Conservation (phyloP, 2,113 vertebrate species). For the Pygoscelis antarcticus region DNA sequence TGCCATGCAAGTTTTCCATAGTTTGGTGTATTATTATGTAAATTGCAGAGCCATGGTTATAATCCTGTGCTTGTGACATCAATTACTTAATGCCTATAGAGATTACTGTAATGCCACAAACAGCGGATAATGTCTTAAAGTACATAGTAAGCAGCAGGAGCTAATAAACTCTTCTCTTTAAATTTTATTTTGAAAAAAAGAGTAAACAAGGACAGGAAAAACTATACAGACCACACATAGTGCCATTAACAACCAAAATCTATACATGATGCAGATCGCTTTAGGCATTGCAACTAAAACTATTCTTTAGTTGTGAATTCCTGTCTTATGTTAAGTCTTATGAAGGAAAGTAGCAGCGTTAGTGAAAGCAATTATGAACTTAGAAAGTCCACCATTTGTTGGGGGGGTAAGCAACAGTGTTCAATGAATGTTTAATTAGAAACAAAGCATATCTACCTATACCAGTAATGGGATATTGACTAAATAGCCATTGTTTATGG, state of each 20-base stretch:
- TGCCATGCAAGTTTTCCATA: slow-evolving; percentile 8
- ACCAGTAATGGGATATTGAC: slow-evolving; percentile 66
- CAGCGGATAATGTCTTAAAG: slow-evolving; percentile 35
- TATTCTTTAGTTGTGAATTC: background rate
- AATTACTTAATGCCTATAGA: slow-evolving; percentile 57
- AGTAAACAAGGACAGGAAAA: slow-evolving; percentile 28
- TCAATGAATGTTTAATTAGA: slow-evolving; percentile 60
- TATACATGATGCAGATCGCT: background rate
- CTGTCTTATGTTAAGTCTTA: background rate
- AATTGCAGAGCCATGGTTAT: slow-evolving; percentile 52
- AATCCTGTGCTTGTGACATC: slow-evolving; percentile 59
- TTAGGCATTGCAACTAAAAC: background rate
- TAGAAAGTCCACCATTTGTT: background rate
- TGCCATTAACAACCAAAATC: slow-evolving; percentile 16
- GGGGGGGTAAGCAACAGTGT: background rate
- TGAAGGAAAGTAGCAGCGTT: background rate
- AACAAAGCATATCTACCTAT: slow-evolving; percentile 57
- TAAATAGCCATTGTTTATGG: slow-evolving; percentile 23
- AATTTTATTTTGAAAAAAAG: slow-evolving; percentile 10
- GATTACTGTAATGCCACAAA: slow-evolving; percentile 56
- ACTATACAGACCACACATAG: background rate
- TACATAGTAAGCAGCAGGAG: slow-evolving; percentile 39
- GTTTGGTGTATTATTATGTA: slow-evolving; percentile 49
- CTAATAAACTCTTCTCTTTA: slow-evolving; percentile 51
- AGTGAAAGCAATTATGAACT: slow-evolving; percentile 37